Evolutionary conservation across 2,888 invertebrate genomes (phyloP), one percentile per base, ranked within the genome.

Genomic region (Platycheirus albimanus): DNA sequence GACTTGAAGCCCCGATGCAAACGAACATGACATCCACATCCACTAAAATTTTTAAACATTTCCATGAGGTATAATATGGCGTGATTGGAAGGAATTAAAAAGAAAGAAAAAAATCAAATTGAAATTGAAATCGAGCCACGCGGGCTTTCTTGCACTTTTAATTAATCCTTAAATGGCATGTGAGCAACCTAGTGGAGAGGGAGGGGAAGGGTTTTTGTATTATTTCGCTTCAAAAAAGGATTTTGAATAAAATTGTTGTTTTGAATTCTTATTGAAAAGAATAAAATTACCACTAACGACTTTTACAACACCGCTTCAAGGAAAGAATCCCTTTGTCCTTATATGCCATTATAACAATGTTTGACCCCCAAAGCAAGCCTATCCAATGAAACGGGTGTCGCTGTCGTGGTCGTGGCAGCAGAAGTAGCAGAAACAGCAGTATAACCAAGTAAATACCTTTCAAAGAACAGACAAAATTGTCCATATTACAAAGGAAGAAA

Each of bases 151-250:
- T 64, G 45, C 52, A 64, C 63, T 56, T 74, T 74, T 52, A 66
- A 74, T 56, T 66, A 49, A 74, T 74, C 64, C 49, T 49, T 20
- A 52, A 38, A 61, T 76, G 28, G 76, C 69, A 49, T 77, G 76
- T 38, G 11, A 45, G 15, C 28, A 38, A n/a, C n/a, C n/a, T n/a
- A n/a, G n/a, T n/a, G n/a, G n/a, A n/a, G n/a, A n/a, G n/a, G n/a
- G n/a, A n/a, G n/a, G n/a, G 20, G 17, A 24, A 30, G 17, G n/a
- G n/a, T n/a, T 15, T 5, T 51, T 11, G 13, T 41, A 11, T 3
- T 20, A n/a, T 30, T 45, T 24, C 13, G 2, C 8, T 11, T 11
- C 10, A 41, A 41, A 41, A 11, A 13, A 41, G 13, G 38, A 13
- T 5, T n/a, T 3, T 41, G 13, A 41, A 41, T 7, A n/a, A n/a